phyloP scores from a whole-genome alignment of 2,113 vertebrate genomes.

The Oncorhynchus keta region DNA sequence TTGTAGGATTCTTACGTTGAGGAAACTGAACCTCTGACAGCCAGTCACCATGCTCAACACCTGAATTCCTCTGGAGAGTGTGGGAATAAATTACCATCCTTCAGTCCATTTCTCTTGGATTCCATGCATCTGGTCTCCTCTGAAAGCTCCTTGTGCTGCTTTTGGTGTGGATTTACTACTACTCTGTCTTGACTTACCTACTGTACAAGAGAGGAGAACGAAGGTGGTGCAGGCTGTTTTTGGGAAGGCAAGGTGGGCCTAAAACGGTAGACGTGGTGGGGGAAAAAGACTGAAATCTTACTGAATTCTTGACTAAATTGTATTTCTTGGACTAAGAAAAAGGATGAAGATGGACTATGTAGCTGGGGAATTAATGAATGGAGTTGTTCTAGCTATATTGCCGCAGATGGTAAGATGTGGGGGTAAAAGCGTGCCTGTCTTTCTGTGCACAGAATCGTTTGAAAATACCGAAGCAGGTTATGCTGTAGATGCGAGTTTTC shows the following conservation, averaged over 20 bases:
- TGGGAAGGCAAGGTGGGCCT: conserved; percentile 60
- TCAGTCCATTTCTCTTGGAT: not conserved
- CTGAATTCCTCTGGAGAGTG: conserved; percentile 26
- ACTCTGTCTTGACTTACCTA: conserved; percentile 1
- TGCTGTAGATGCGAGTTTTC: conserved; percentile 58
- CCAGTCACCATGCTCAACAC: conserved; percentile 61
- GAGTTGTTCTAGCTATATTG: conserved; percentile 1
- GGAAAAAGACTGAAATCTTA: conserved; percentile 47
- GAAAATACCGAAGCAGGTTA: conserved; percentile 67
- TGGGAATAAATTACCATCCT: not conserved
- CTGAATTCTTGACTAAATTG: conserved; percentile 49
- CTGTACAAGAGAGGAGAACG: conserved; percentile 7
- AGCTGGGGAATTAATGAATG: conserved; percentile 27
- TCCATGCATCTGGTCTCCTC: conserved; percentile 24
- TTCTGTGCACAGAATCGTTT: conserved; percentile 59
- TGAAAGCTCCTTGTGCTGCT: conserved; percentile 43
- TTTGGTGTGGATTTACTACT: not conserved
- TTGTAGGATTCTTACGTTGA: conserved; percentile 18
- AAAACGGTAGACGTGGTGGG: conserved; percentile 11
- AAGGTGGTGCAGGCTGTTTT: conserved; percentile 20
- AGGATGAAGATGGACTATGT: conserved; percentile 12
- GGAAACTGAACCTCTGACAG: conserved; percentile 7
- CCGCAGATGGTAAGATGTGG: conserved; percentile 11
- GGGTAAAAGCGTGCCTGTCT: conserved; percentile 17
- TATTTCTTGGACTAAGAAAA: conserved; percentile 32